These are phyloP conservation scores for Drosophila triauraria DNA, from an alignment of 1,140 invertebrate species.

Conservation along the genomic window DNA sequence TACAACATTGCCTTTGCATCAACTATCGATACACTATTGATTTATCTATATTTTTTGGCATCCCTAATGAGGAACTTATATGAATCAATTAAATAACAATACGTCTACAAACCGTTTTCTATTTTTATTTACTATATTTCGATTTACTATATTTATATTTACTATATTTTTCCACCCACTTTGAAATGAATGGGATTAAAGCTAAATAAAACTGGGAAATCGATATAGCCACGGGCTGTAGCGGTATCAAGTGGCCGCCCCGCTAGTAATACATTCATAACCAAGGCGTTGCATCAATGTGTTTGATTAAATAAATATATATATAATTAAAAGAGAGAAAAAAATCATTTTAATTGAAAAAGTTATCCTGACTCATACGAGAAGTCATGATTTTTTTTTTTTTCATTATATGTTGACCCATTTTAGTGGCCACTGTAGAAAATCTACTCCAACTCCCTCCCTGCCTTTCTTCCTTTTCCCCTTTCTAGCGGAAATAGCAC, in stretches of 20 bases:
- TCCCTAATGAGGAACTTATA: background rate
- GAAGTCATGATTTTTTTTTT: background rate
- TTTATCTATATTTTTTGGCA: no score
- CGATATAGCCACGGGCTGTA: slow-evolving; percentile 5
- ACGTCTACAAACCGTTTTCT: background rate
- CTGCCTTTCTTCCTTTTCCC: background rate
- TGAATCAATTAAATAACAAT: slow-evolving; percentile 3
- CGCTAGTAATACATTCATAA: slow-evolving; percentile 7
- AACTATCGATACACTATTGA: no score
- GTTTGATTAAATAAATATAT: no score
- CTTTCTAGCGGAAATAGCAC: slow-evolving; percentile 70
- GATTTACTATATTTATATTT: slow-evolving; percentile 16
- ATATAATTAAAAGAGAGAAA: no score
- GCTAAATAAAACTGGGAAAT: slow-evolving; percentile 2
- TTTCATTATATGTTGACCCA: slow-evolving; percentile 17
- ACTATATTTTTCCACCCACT: slow-evolving; percentile 15
- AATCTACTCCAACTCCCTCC: slow-evolving; percentile 18
- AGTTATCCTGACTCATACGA: background rate
- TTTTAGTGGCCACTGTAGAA: slow-evolving; percentile 28
- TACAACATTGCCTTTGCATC: no score
- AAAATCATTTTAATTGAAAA: background rate
- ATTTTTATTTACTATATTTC: slow-evolving; percentile 28
- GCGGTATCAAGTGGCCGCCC: slow-evolving; percentile 8
- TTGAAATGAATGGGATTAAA: slow-evolving; percentile 11
- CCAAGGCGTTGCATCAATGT: background rate